These are phyloP conservation scores for Leptoteleia sp. DNA, from an alignment of 1,140 invertebrate genomes.

Conservation along the genomic window DNA sequence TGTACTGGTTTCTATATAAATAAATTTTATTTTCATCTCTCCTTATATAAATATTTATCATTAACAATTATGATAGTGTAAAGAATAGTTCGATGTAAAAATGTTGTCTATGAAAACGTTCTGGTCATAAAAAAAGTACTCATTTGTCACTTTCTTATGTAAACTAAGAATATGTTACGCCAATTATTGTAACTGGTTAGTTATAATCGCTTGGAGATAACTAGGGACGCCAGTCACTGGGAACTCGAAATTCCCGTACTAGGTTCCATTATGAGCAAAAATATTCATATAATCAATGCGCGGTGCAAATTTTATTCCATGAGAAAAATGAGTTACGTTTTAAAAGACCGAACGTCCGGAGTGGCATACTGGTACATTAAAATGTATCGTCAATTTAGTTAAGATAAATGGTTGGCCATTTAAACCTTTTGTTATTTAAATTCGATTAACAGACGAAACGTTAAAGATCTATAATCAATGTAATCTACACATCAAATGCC, in stretches of 20 bases:
- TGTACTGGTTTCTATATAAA: too few species aligned
- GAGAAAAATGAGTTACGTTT: slow-evolving; percentile 15
- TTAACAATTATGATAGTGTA: too few species aligned
- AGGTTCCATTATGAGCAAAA: slow-evolving; percentile 13
- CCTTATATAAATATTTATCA: too few species aligned
- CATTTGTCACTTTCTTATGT: slow-evolving; percentile 43
- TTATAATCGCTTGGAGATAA: slow-evolving; percentile 53
- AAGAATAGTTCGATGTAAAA: neutral
- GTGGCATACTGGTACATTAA: neutral
- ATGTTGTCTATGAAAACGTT: slow-evolving; percentile 3
- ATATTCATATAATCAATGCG: slow-evolving; percentile 21
- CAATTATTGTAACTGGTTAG: slow-evolving; percentile 55
- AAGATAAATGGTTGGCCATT: too few species aligned
- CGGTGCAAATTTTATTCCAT: slow-evolving; percentile 14
- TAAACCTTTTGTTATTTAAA: slow-evolving; percentile 19
- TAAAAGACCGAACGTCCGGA: slow-evolving; percentile 1
- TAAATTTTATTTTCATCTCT: too few species aligned
- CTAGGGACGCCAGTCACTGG: slow-evolving; percentile 29
- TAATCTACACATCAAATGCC: too few species aligned
- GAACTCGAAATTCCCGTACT: slow-evolving; percentile 48
- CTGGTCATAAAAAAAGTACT: slow-evolving; percentile 22
- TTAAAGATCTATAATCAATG: slow-evolving; percentile 8
- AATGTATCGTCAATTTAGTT: slow-evolving; percentile 17
- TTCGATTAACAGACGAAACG: neutral
- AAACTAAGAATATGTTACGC: slow-evolving; percentile 48